Conservation (phyloP, 1,140 invertebrate genomes). For the Drosophila lowei region DNA sequence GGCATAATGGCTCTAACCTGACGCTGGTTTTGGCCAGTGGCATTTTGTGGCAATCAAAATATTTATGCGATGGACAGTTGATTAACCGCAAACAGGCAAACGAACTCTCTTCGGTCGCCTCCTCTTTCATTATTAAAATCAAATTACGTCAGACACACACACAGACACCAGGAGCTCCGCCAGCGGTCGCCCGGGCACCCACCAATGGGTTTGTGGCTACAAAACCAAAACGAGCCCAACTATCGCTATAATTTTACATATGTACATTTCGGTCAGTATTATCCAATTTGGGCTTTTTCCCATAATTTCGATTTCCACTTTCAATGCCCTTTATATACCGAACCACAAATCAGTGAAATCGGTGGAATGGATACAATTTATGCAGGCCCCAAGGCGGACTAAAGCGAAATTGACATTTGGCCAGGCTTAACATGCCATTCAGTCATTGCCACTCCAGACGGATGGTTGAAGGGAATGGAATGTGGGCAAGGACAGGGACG, state of each 20-base stretch:
- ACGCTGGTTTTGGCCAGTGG: conserved; percentile 23
- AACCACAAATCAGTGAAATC: conserved; percentile 41
- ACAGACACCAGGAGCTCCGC: conserved; percentile 10
- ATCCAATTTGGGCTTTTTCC: conserved; percentile 25
- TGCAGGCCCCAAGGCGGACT: conserved; percentile 29
- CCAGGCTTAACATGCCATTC: conserved; percentile 25
- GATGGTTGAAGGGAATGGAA: not conserved
- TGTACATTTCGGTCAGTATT: conserved; percentile 26
- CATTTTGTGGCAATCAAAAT: conserved; percentile 67
- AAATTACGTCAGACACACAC: conserved; percentile 50
- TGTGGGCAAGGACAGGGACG: too few relatives aligned
- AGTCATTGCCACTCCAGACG: not conserved
- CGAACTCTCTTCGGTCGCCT: conserved; percentile 24
- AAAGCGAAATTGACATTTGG: conserved; percentile 64
- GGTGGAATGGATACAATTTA: conserved; percentile 35
- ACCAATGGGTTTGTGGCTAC: not conserved
- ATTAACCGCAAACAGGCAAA: conserved; percentile 72
- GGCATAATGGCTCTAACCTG: conserved; percentile 3
- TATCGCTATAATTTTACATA: conserved; percentile 25
- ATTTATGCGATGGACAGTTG: conserved; percentile 72
- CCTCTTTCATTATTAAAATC: conserved; percentile 76
- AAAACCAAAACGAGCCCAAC: not conserved
- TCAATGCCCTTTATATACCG: not conserved
- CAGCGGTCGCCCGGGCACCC: too few relatives aligned
- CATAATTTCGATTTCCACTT: not conserved